Evolutionary conservation across 2,113 vertebrate species (phyloP).

Genomic region (Patagioenas fasciata): DNA sequence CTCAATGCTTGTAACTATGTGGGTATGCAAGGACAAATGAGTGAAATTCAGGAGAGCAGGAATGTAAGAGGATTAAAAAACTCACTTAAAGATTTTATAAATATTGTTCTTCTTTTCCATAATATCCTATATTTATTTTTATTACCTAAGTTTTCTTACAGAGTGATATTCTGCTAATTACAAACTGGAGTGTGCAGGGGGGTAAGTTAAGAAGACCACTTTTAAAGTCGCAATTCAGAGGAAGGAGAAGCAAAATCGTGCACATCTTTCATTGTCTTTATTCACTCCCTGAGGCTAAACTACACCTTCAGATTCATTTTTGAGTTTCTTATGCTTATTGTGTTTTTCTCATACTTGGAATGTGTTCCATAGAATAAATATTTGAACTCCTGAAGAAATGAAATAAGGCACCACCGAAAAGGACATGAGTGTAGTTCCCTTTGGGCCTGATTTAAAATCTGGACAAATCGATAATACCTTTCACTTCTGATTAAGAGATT

Average conservation of each 20-base stretch:
- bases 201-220: background rate
- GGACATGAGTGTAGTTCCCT: background rate
- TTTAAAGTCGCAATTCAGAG: background rate
- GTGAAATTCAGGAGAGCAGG: background rate
- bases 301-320: background rate
- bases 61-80: background rate
- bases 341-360: background rate
- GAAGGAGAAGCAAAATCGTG: fast-evolving
- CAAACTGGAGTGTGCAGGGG: background rate
- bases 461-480: background rate
- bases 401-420: background rate
- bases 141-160: background rate
- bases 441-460: background rate
- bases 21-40: background rate
- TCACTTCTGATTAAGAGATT: background rate
- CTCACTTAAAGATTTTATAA: background rate
- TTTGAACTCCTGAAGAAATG: background rate
- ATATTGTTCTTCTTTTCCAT: background rate
- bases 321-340: background rate
- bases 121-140: background rate
- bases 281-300: background rate
- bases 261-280: background rate
- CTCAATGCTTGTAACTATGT: background rate
- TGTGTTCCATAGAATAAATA: background rate
- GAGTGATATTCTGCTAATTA: background rate